Evolutionary conservation across 1,140 invertebrate genomes (phyloP).

Genomic region (Drosophila orena): DNA sequence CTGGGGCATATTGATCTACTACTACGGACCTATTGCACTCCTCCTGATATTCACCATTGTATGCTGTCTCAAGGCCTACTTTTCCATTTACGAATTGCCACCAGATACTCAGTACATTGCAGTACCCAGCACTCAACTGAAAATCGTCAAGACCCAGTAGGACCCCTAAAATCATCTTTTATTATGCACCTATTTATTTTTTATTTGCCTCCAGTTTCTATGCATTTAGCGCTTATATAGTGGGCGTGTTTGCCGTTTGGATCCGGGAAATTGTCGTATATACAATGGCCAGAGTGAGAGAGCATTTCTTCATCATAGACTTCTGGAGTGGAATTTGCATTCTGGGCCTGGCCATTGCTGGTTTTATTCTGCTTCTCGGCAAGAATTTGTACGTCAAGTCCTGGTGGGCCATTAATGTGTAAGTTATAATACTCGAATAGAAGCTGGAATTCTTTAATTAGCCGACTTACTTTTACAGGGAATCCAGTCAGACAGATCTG

Average conservation of each 20-base stretch:
- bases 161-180: neutral
- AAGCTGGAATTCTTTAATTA: too few relatives aligned
- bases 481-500: slow-evolving; percentile 70
- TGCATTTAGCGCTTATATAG: slow-evolving; percentile 66
- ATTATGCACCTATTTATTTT: too few relatives aligned
- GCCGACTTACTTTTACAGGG: slow-evolving; percentile 15
- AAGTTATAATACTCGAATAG: slow-evolving; percentile 16
- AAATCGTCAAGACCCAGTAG: slow-evolving; percentile 73
- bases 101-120: slow-evolving; percentile 55
- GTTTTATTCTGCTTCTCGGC: slow-evolving; percentile 64
- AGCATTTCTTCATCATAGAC: slow-evolving; percentile 80
- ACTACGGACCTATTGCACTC: slow-evolving; percentile 64
- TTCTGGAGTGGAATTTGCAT: slow-evolving; percentile 80
- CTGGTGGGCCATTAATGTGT: slow-evolving; percentile 82
- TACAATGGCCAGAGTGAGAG: slow-evolving; percentile 59
- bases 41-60: slow-evolving; percentile 61
- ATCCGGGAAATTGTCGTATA: slow-evolving; percentile 76
- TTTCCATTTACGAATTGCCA: slow-evolving; percentile 58
- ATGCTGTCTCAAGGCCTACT: slow-evolving; percentile 67
- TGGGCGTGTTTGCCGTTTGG: slow-evolving; percentile 71
- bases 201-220: slow-evolving; percentile 49
- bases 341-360: slow-evolving; percentile 65
- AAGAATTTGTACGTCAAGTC: slow-evolving; percentile 68
- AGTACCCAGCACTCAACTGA: slow-evolving; percentile 58
- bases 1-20: slow-evolving; percentile 79